Evolutionary conservation across 2,113 vertebrate species (phyloP).

Genomic region (Mobula hypostoma): DNA sequence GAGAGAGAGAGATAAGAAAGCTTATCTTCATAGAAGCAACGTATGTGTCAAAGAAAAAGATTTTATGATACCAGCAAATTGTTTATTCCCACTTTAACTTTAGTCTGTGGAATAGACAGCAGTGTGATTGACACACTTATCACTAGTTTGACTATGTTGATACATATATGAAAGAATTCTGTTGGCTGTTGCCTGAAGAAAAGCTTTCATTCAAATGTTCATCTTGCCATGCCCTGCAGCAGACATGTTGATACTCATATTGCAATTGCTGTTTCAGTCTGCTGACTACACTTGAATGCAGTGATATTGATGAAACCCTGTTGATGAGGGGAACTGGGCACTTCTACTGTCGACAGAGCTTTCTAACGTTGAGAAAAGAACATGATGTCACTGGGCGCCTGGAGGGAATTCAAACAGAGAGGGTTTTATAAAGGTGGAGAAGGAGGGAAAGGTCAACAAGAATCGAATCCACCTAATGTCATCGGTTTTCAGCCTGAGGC

Average conservation of each 20-base stretch:
- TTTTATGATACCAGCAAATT: conserved; percentile 21
- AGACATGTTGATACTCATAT: conserved; percentile 10
- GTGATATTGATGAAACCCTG: neutral
- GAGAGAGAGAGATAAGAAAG: conserved; percentile 3
- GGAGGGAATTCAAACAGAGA: neutral
- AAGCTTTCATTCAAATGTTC: neutral
- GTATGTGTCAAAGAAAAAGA: conserved; percentile 16
- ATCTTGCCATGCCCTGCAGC: neutral
- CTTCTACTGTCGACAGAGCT: neutral
- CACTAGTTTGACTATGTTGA: conserved; percentile 16
- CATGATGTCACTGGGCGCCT: neutral
- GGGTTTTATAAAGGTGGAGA: neutral
- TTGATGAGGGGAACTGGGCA: neutral
- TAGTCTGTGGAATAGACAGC: conserved; percentile 13
- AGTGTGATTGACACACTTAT: conserved; percentile 32
- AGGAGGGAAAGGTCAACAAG: neutral
- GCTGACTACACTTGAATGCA: neutral
- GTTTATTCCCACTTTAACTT: conserved; percentile 25
- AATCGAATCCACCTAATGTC: neutral
- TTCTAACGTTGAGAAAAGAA: neutral
- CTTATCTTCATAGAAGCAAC: conserved; percentile 22
- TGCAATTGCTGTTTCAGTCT: neutral
- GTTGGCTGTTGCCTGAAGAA: neutral
- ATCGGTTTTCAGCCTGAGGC: neutral
- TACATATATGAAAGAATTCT: neutral